Base-by-base conservation (phyloP, 1,140 invertebrate species). In the Zophobas atratus region DNA sequence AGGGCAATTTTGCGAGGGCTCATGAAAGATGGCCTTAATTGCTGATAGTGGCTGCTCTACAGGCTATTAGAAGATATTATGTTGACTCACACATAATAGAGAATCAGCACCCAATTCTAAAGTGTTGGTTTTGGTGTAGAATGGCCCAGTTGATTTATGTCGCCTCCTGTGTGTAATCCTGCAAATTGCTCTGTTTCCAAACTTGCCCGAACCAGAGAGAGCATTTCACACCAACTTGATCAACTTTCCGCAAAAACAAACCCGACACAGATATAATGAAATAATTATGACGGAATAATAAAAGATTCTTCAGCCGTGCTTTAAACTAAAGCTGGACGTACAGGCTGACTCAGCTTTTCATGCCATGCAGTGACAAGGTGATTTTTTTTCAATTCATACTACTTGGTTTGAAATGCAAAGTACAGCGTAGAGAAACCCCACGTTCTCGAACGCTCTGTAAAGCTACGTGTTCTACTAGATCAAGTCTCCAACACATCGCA, bases 31-130 rank as follows among this genome's bases (percentile, higher is more conserved):
- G 76, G 70, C 76, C 76, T 70, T 77, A 77, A 77, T 77, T 77
- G 76, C 76, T 77, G 67, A 77, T 77, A 77, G 76, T 77, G 67
- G 76, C 76, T 71, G 76, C 76, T 77, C 67, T 77, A 77, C 76
- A 77, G 63, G 76, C 76, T 77, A 77, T 77, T 77, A 77, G 70
- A 70, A 70, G 76, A 77, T 77, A 77, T 77, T 77, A 77, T 77
- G 67, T 77, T 71, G 63, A 77, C 46, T 77, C 76, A 71, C 60
- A 67, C 76, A 77, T 77, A 77, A 77, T 77, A 70, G 76, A 55
- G 67, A 77, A 77, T 77, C 76, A 77, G 76, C 67, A 71, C 76
- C 76, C 39, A 77, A 77, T 77, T 53, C 76, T 77, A 53, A 55
- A 70, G 49, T 46, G 60, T 67, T 67, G 60, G 60, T 67, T 67